Evolutionary conservation across 2,113 vertebrate species (phyloP).

Genomic region (Rhabdornis inornatus): DNA sequence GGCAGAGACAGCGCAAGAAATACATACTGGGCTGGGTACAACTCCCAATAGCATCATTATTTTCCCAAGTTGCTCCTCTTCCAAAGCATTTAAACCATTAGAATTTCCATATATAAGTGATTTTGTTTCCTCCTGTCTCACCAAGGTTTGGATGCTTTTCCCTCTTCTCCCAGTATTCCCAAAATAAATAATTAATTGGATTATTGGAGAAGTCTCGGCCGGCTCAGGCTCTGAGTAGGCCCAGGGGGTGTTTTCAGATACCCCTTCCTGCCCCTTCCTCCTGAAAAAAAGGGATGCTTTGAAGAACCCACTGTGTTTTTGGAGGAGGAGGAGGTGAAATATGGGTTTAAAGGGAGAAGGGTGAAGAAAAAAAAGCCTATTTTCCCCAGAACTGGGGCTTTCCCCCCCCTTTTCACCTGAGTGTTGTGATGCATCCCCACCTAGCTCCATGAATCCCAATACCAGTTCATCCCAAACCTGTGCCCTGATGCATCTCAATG

Average conservation of each 20-base stretch:
- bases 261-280: neutral
- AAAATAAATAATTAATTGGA: neutral
- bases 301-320: accelerated
- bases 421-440: neutral
- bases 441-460: neutral
- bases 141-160: neutral
- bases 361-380: accelerated
- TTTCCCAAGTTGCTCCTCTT: neutral
- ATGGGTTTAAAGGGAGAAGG: neutral
- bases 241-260: neutral
- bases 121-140: neutral
- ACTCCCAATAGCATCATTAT: neutral
- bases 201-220: neutral
- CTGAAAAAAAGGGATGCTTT: neutral
- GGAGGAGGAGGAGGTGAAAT: neutral
- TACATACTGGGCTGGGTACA: accelerated
- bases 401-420: neutral
- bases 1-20: neutral
- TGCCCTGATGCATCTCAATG: neutral
- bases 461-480: neutral
- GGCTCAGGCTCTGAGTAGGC: neutral
- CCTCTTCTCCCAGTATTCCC: neutral
- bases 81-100: neutral
- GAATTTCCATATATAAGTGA: neutral
- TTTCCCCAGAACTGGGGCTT: neutral